Percentiles rank a stretch among this genome's conserved stretches.
Evolutionary conservation across 2,113 vertebrate species (phyloP).

Genomic region (Prunella fulvescens): DNA sequence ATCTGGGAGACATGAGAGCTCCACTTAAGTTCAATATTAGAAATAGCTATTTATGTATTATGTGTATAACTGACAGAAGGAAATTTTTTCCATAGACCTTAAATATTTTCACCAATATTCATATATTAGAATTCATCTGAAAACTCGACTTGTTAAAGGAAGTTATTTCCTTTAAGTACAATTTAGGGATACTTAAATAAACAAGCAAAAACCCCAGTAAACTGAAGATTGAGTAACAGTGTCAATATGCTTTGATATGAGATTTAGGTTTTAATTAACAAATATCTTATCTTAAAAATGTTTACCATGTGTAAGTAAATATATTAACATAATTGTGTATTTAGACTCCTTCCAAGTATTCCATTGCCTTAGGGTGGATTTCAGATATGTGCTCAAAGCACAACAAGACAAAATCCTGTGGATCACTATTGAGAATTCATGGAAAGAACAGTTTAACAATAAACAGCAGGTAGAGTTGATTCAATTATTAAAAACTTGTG

Average conservation of each 20-base stretch:
- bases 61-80: not conserved
- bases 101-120: not conserved
- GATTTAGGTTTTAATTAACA: not conserved
- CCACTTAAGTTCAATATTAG: not conserved
- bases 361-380: not conserved
- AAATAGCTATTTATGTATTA: not conserved
- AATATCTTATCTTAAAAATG: not conserved
- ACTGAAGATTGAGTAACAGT: not conserved
- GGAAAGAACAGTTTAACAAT: not conserved
- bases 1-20: not conserved
- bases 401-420: not conserved
- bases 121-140: not conserved
- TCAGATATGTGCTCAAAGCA: not conserved
- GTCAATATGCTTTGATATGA: not conserved
- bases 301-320: not conserved
- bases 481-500: not conserved
- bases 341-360: not conserved
- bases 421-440: not conserved
- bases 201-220: not conserved
- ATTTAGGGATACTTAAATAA: not conserved
- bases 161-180: not conserved
- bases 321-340: not conserved
- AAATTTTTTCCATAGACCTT: not conserved
- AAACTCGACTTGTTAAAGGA: not conserved
- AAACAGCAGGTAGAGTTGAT: not conserved